Conservation (phyloP, 2,888 invertebrate genomes). For the Drosophila paranaensis region DNA sequence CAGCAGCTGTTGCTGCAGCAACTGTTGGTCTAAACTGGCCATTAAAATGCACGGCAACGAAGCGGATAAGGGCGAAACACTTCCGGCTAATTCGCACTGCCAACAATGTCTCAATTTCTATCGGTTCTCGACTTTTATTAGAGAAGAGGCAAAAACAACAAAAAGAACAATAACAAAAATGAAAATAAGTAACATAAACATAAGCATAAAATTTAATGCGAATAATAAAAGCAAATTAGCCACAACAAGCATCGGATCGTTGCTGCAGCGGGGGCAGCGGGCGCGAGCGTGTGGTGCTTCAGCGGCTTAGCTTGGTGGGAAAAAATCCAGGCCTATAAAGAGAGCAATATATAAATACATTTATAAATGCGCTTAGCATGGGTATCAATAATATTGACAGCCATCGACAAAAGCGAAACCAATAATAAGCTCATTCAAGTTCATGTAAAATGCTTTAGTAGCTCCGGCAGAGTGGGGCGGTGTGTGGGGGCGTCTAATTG, state of each 20-base stretch:
- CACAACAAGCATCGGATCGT: constrained; percentile 51
- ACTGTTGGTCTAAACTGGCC: constrained; percentile 59
- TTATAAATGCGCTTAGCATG: constrained; percentile 63
- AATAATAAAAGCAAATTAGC: constrained; percentile 77
- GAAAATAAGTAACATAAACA: constrained; percentile 58
- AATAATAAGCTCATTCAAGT: constrained; percentile 78
- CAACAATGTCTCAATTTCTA: constrained; percentile 73
- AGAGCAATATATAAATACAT: constrained; percentile 49
- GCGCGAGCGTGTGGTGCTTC: not conserved
- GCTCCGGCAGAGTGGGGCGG: not conserved
- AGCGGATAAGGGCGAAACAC: constrained; percentile 49
- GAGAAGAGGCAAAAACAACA: constrained; percentile 26
- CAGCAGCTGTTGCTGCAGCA: constrained; percentile 32
- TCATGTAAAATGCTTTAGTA: constrained; percentile 69
- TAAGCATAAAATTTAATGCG: constrained; percentile 77
- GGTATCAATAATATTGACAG: constrained; percentile 72
- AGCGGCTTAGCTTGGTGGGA: constrained; percentile 60
- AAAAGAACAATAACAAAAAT: constrained; percentile 24
- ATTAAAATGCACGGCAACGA: constrained; percentile 71
- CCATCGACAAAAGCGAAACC: constrained; percentile 51
- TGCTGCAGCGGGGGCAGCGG: not conserved
- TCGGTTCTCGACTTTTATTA: constrained; percentile 58
- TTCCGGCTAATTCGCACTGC: constrained; percentile 70
- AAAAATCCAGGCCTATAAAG: constrained; percentile 58
- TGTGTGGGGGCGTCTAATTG: constrained; percentile 48